Percentiles rank a stretch among this genome's conserved stretches.
Conservation (phyloP, 2,797 vertebrate species). For the Dipus sagitta region DNA sequence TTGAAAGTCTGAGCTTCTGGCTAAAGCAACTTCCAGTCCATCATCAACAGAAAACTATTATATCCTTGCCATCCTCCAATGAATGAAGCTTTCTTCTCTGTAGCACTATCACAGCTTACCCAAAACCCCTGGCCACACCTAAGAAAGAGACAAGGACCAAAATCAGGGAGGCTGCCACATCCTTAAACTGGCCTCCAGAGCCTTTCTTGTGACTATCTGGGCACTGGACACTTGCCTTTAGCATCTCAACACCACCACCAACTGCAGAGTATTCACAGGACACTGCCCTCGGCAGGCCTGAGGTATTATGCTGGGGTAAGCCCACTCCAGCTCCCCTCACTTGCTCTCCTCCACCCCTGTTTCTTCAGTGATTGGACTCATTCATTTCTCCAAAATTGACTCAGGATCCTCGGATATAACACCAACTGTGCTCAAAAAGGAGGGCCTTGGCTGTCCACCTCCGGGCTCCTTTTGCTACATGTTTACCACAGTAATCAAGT, state of each 20-base stretch:
- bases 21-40: background rate
- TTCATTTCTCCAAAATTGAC: background rate
- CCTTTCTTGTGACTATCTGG: background rate
- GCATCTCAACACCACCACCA: background rate
- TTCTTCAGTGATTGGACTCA: background rate
- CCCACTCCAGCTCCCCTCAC: background rate
- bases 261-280: too few relatives aligned
- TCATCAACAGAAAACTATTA: background rate
- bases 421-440: background rate
- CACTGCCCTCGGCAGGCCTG: too few relatives aligned
- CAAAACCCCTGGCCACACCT: background rate
- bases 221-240: background rate
- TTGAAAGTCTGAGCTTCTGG: background rate
- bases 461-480: background rate
- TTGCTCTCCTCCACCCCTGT: background rate
- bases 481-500: background rate
- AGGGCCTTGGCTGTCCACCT: background rate
- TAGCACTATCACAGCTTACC: background rate
- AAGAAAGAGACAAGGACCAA: background rate
- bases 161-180: background rate
- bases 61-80: background rate
- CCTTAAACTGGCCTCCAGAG: background rate
- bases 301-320: background rate
- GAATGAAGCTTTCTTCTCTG: background rate
- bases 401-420: background rate